Evolutionary conservation across 35 echinoderm and acorn worm genomes (phyloP), one percentile per base, ranked within the genome.

Genomic region (Heliocidaris erythrogramma): DNA sequence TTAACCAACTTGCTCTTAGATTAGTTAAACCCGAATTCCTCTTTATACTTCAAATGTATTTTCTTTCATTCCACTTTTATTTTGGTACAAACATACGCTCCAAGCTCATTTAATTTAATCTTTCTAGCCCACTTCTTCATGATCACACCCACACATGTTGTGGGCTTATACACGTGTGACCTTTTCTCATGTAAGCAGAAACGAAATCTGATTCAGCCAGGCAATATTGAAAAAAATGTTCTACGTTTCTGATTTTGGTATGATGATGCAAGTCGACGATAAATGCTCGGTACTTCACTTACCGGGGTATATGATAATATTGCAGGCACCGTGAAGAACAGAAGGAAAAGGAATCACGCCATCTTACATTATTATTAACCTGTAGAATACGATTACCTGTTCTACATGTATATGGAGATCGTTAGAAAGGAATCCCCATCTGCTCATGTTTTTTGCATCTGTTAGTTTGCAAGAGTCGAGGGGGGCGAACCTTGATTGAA

Each of bases 101-200:
- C 35, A 42, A 42, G 65, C 17, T 78, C 65, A 78, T n/a, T n/a
- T n/a, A 27, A 56, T 17, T 78, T 24, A 21, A 78, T 78, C 65
- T n/a, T 4, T 78, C 65, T 78, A 78, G 18, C 65, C 27, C 65
- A 24, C 7, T 78, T 78, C 21, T 27, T 78, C 65, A 78, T 29
- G 5, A 78, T 78, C 18, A 78, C 65, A 27, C 65, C 65, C 27
- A 78, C 65, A 7, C 65, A 78, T 8, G 65, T 24, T 18, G 14
- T 78, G 14, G 65, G 7, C 21, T 18, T 78, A 78, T 78, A 78
- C 65, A 78, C 65, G 27, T 78, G 65, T 78, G 65, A 78, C 65
- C 65, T 78, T 78, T 78, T 78, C 65, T 78, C 18, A n/a, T 78
- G 65, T 78, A 78, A 78, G 65, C 65, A 78, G 65, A 78, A 78